Evolutionary conservation across 1,140 invertebrate genomes (phyloP), one percentile per base, ranked within the genome.

Genomic region (Drosophila kanapiae): DNA sequence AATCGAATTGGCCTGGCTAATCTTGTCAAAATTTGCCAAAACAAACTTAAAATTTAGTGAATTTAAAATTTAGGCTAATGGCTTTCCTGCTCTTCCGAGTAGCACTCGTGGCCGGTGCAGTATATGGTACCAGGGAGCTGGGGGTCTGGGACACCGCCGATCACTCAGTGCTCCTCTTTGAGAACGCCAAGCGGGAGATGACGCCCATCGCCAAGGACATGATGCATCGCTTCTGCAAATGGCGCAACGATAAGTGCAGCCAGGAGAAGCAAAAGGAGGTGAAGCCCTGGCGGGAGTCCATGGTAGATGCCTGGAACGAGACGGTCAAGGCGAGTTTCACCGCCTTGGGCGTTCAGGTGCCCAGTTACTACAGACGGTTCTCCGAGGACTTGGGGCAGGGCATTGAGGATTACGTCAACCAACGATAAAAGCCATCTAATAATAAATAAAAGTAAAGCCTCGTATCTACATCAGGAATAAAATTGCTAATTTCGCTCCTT

Each of bases 261-360:
- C 6, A 9, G 6, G 16, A 35, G 6, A 16, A 16, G 1, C 16
- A 51, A 7, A 11, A 10, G 4, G 14, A 56, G n/a, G 31, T 40
- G 3, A 78, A 70, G 33, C 57, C 64, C 13, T 78, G 75, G 64
- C 64, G 40, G n/a, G 75, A 78, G 10, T 37, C 75, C 11, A 38
- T 48, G 43, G 43, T 62, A 2, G 75, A 78, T 58, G 75, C 64
- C 16, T 78, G 75, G 75, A 78, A 78, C 18, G 75, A 70, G 4
- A 47, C 75, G 8, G 18, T 78, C 7, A 77, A 77, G 56, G 68
- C 49, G 16, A 38, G 11, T 11, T 77, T 77, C 10, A 2, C 13
- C 23, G 13, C 18, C 4, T 9, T 77, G 29, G 31, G 56, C 0
- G 33, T 70, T 10, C 37, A 49, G 2, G 11, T 43, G 5, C 75